Evolutionary conservation across 2,888 invertebrate species (phyloP).

Genomic region (Chrysomela aeneicollis): DNA sequence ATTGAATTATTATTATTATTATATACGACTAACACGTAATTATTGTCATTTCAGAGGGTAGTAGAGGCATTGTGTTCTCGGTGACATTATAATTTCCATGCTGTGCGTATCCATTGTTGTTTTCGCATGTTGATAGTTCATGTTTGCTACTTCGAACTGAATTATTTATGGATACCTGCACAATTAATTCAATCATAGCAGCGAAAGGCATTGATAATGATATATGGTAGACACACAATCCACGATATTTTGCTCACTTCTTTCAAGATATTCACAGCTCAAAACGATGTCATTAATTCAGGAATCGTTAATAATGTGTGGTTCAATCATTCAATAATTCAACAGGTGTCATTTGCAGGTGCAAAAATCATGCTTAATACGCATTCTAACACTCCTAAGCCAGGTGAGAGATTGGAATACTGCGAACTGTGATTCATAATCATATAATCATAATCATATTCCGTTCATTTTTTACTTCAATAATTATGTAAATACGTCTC

Average conservation of each 20-base stretch:
- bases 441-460: too few relatives aligned
- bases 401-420: background rate
- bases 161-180: background rate
- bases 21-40: too few relatives aligned
- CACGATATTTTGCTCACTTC: conserved; percentile 42
- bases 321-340: conserved; percentile 26
- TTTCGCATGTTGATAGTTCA: background rate
- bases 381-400: background rate
- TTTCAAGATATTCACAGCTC: conserved; percentile 10
- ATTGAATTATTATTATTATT: too few relatives aligned
- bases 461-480: background rate
- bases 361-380: conserved; percentile 15
- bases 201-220: conserved; percentile 51
- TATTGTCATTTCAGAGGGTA: too few relatives aligned
- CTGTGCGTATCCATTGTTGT: background rate
- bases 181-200: background rate
- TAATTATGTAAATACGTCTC: too few relatives aligned
- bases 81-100: background rate
- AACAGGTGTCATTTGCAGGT: conserved; percentile 31
- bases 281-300: conserved; percentile 30
- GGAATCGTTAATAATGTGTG: conserved; percentile 23
- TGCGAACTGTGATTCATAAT: background rate
- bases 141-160: background rate
- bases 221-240: conserved; percentile 50
- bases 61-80: too few relatives aligned